A percentile compares a stretch with the other conserved stretches of the same genome.
phyloP scores from a whole-genome alignment of 1,140 invertebrate genomes.

The Drosophila ercepeae region DNA sequence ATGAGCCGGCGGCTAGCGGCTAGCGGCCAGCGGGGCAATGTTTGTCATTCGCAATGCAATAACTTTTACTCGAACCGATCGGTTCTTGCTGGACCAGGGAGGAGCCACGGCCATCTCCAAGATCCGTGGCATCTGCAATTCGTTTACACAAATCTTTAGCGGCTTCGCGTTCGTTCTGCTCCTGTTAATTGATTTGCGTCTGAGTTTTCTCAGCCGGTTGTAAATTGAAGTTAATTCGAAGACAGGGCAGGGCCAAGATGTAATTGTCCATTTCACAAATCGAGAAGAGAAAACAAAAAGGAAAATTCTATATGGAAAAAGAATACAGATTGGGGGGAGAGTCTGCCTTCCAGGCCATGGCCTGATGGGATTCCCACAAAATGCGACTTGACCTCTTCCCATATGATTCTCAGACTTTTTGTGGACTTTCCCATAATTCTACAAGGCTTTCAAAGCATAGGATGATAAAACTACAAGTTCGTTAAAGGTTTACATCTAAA shows the following conservation, averaged over 20 bases:
- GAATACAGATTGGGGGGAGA: conserved; percentile 33
- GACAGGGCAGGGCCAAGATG: conserved; percentile 27
- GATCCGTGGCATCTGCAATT: conserved; percentile 62
- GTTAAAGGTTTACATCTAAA: too few species aligned
- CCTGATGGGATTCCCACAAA: conserved; percentile 27
- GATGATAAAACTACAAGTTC: background rate
- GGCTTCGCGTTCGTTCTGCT: conserved; percentile 31
- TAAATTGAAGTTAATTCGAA: conserved; percentile 77
- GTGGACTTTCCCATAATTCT: background rate
- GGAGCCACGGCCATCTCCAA: background rate
- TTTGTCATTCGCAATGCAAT: conserved; percentile 79
- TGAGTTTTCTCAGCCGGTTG: conserved; percentile 36
- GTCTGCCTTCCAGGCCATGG: background rate
- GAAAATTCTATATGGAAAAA: conserved; percentile 48
- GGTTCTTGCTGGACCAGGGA: background rate
- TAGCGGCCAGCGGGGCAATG: too few species aligned
- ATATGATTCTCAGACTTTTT: background rate
- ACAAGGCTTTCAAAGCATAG: conserved; percentile 1
- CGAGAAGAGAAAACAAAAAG: conserved; percentile 50
- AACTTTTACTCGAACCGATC: conserved; percentile 54
- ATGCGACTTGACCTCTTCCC: conserved; percentile 26
- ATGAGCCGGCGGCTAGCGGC: conserved; percentile 23
- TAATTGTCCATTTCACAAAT: too few species aligned
- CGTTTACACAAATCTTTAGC: conserved; percentile 73
- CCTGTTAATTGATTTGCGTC: conserved; percentile 68